Percentiles rank a stretch among this genome's conserved stretches.
These are phyloP conservation scores for Linnaemya tessellans DNA, from an alignment of 2,888 invertebrate species.

Conservation along the genomic window DNA sequence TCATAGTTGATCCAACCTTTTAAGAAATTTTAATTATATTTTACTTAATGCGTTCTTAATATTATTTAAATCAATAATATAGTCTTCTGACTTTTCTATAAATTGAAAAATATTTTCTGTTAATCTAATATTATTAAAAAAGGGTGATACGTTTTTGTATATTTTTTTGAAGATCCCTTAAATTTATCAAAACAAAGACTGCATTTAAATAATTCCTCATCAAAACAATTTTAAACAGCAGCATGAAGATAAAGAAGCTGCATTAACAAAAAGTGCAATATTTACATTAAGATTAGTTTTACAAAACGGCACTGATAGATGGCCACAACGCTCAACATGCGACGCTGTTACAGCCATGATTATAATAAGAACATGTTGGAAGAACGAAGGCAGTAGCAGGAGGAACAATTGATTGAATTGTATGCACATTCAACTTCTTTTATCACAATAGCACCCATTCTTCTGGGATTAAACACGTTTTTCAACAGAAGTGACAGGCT, in stretches of 20 bases:
- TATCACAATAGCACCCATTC: too few species aligned
- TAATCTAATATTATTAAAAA: not conserved
- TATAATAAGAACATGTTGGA: slow-evolving; percentile 45
- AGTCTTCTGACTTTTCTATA: too few species aligned
- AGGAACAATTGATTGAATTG: too few species aligned
- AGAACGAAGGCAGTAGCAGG: slow-evolving; percentile 7
- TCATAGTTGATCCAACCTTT: too few species aligned
- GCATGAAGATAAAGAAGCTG: slow-evolving; percentile 21
- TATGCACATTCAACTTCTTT: too few species aligned
- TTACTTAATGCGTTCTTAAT: too few species aligned
- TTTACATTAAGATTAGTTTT: slow-evolving; percentile 66
- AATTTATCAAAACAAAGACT: slow-evolving; percentile 43
- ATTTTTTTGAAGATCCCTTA: not conserved
- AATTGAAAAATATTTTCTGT: not conserved
- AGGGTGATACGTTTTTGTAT: not conserved
- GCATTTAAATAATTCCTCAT: slow-evolving; percentile 18
- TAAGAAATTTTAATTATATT: too few species aligned
- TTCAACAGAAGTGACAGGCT: too few species aligned
- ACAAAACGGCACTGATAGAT: slow-evolving; percentile 65
- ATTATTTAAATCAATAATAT: too few species aligned
- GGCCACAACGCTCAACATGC: slow-evolving; percentile 65
- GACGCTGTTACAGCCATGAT: slow-evolving; percentile 44
- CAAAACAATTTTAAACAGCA: not conserved
- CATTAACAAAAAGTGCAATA: slow-evolving; percentile 37
- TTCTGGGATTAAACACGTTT: too few species aligned